These are phyloP conservation scores for Cantharis nigra DNA, from an alignment of 2,888 invertebrate genomes.

Conservation along the genomic window DNA sequence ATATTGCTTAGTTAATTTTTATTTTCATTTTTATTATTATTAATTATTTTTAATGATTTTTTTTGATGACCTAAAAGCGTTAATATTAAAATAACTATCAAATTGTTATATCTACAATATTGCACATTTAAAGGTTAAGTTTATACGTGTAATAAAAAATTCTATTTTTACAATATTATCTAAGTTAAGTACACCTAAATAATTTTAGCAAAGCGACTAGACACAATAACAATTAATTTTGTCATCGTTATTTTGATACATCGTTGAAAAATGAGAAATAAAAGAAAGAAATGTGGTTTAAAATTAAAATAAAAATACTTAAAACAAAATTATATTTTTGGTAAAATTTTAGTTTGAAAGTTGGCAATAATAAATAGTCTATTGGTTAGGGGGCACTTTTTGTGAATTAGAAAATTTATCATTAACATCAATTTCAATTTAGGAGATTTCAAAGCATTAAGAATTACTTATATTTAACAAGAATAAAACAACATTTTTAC, in stretches of 20 bases:
- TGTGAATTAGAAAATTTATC: no score
- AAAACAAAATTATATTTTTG: no score
- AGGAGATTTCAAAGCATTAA: no score
- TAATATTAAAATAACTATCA: neutral
- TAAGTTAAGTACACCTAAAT: neutral
- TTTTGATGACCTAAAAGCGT: neutral
- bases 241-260: neutral
- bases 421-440: no score
- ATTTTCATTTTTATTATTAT: neutral
- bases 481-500: no score
- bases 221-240: neutral
- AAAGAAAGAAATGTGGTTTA: no score
- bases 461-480: no score
- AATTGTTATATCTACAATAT: neutral
- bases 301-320: no score
- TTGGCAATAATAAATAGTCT: no score
- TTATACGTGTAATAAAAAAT: neutral
- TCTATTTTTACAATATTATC: neutral
- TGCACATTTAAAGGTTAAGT: neutral
- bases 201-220: neutral
- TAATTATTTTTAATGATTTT: neutral
- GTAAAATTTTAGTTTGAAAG: no score
- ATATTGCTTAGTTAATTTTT: neutral
- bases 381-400: no score
- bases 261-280: no score